A percentile compares a stretch with the other conserved stretches of the same genome.
phyloP scores from a whole-genome alignment of 2,113 vertebrate species.

The Mobula birostris region DNA sequence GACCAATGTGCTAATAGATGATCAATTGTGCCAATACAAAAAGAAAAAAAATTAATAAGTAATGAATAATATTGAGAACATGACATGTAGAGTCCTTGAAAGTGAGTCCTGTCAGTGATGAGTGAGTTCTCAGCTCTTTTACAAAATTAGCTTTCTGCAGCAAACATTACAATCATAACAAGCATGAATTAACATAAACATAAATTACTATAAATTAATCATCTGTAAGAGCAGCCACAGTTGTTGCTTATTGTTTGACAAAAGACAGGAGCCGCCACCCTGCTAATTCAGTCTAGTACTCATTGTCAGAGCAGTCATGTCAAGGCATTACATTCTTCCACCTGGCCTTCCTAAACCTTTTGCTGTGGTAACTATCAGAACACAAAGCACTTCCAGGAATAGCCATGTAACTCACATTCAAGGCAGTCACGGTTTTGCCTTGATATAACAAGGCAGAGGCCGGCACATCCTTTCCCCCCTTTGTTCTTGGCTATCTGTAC shows the following conservation, averaged over 20 bases:
- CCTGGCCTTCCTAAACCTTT: not conserved
- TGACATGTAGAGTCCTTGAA: no score
- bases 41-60: no score
- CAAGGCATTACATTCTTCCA: not conserved
- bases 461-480: not conserved
- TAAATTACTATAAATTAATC: no score
- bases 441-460: not conserved
- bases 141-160: no score
- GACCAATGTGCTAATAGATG: no score
- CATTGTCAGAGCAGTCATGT: not conserved
- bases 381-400: conserved; percentile 18
- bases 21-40: no score
- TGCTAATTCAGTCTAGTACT: not conserved
- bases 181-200: no score
- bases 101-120: no score
- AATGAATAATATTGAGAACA: no score
- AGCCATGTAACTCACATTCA: not conserved
- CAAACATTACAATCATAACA: no score
- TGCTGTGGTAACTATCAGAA: not conserved
- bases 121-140: no score
- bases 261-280: not conserved
- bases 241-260: conserved; percentile 4
- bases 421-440: not conserved
- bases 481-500: not conserved
- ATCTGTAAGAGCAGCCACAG: no score